Evolutionary conservation across 2,888 invertebrate genomes (phyloP).

Genomic region (Amaurobius ferox): DNA sequence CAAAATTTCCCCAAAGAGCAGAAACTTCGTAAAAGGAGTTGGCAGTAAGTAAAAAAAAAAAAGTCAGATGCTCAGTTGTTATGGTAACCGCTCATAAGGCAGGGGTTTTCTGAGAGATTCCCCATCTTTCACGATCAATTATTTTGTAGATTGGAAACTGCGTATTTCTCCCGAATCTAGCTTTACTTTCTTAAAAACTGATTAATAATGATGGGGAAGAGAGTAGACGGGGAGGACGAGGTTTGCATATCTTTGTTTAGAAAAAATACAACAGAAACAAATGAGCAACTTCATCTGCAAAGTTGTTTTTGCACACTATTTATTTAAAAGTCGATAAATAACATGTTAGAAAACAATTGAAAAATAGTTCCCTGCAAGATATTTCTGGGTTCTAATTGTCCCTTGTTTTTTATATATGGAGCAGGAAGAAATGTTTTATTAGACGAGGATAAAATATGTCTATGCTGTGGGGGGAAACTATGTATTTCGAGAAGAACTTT

Average conservation of each 20-base stretch:
- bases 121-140: constrained; percentile 6
- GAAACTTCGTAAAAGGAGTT: constrained; percentile 15
- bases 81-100: background rate
- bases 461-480: too few relatives aligned
- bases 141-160: background rate
- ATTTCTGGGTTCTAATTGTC: too few relatives aligned
- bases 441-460: too few relatives aligned
- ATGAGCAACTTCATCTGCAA: background rate
- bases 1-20: constrained; percentile 5
- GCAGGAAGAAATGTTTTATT: too few relatives aligned
- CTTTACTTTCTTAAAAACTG: background rate
- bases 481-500: too few relatives aligned
- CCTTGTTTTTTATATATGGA: too few relatives aligned
- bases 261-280: background rate
- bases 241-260: background rate
- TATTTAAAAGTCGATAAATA: background rate
- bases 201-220: background rate
- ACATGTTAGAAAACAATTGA: too few relatives aligned
- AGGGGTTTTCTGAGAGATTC: constrained; percentile 2
- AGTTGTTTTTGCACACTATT: background rate
- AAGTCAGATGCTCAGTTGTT: background rate
- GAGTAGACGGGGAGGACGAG: background rate
- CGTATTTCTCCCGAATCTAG: background rate
- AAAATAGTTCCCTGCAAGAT: too few relatives aligned
- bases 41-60: background rate